Evolutionary conservation across 2,888 invertebrate genomes (phyloP).

Genomic region (Onchidella celtica): DNA sequence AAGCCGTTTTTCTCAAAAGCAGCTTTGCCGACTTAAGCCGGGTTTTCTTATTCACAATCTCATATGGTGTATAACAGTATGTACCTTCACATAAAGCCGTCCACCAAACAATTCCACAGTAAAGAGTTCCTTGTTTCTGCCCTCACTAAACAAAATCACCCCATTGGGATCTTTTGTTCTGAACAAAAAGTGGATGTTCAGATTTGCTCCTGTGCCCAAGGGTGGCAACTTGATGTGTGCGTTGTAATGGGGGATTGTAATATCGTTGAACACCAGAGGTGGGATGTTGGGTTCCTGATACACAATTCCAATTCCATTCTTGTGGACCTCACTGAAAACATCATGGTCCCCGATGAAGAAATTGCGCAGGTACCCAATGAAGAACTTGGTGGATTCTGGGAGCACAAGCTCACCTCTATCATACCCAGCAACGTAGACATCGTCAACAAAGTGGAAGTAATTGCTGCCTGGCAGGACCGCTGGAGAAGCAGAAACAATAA

Average conservation of each 20-base stretch:
- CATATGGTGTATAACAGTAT: no score
- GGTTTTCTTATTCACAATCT: no score
- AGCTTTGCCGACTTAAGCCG: no score
- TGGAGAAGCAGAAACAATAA: no score
- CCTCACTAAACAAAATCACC: conserved; percentile 68
- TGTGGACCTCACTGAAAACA: conserved; percentile 57
- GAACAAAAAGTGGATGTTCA: conserved; percentile 71
- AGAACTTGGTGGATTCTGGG: conserved; percentile 52
- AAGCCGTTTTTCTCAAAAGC: no score
- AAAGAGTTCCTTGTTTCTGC: conserved; percentile 66
- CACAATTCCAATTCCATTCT: conserved; percentile 44
- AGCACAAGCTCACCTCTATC: conserved; percentile 43
- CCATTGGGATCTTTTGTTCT: conserved; percentile 71
- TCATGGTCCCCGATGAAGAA: conserved; percentile 66
- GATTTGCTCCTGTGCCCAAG: conserved; percentile 54
- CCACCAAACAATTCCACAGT: conserved; percentile 74
- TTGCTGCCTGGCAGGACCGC: conserved; percentile 63
- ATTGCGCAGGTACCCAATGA: conserved; percentile 72
- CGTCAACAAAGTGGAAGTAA: conserved; percentile 64
- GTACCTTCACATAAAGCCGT: conserved; percentile 58
- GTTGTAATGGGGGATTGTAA: conserved; percentile 66
- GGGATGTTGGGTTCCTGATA: conserved; percentile 54
- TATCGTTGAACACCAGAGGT: conserved; percentile 61
- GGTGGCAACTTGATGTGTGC: conserved; percentile 60
- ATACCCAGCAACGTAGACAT: conserved; percentile 63